These are phyloP conservation scores for Melanophora roralis DNA, from an alignment of 2,888 invertebrate genomes.

Conservation along the genomic window DNA sequence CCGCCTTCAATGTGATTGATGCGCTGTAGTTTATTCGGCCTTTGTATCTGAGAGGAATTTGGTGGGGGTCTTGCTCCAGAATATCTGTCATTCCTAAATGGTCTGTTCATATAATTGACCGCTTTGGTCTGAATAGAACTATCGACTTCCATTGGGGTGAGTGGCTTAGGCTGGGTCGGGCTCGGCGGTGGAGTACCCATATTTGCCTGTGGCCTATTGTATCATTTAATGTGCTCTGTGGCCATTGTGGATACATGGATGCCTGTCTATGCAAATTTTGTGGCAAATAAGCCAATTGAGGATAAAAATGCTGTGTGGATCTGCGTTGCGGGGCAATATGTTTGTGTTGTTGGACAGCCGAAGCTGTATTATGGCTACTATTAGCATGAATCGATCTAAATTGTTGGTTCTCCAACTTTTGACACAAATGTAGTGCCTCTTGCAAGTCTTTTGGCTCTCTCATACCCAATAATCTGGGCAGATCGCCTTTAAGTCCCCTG, in stretches of 20 bases:
- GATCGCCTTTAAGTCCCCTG: neutral
- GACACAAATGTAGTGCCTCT: neutral
- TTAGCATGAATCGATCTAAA: constrained; percentile 2
- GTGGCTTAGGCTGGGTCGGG: neutral
- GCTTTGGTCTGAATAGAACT: neutral
- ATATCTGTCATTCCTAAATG: neutral
- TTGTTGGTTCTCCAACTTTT: neutral
- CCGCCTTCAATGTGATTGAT: neutral
- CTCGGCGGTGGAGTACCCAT: neutral
- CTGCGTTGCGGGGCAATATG: too few relatives aligned
- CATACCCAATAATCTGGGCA: neutral
- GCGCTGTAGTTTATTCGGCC: neutral
- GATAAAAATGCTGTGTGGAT: neutral
- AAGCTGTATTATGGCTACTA: too few relatives aligned
- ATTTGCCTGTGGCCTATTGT: too few relatives aligned
- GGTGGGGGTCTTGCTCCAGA: neutral
- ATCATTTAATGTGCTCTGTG: too few relatives aligned
- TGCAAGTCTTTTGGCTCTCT: neutral
- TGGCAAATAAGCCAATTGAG: neutral
- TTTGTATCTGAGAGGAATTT: neutral
- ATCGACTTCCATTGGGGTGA: neutral
- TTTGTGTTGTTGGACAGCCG: too few relatives aligned
- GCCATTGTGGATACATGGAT: neutral
- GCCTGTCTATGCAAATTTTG: neutral
- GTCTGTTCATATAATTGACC: constrained; percentile 20